phyloP scores from a whole-genome alignment of 2,888 invertebrate species.

The Habroteleia sp. region DNA sequence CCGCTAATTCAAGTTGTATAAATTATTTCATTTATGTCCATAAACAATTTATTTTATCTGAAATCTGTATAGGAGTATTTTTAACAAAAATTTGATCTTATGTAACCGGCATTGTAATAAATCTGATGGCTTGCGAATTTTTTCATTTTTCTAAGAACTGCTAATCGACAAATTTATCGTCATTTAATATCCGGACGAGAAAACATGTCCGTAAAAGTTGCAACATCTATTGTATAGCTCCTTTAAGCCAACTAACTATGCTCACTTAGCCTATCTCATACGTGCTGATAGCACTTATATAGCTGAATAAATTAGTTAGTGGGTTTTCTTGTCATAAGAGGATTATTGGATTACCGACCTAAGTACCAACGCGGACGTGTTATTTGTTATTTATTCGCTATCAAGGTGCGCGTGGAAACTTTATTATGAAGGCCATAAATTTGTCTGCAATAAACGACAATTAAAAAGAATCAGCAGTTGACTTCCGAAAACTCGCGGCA shows the following conservation, averaged over 20 bases:
- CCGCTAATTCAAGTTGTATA: conserved; percentile 28
- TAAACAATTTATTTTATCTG: conserved; percentile 23
- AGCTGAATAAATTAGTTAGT: conserved; percentile 49
- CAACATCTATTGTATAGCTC: conserved; percentile 33
- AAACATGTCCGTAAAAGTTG: conserved; percentile 22
- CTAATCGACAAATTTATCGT: conserved; percentile 37
- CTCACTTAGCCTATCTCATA: conserved; percentile 47
- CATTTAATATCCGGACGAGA: conserved; percentile 22
- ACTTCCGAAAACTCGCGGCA: conserved; percentile 9
- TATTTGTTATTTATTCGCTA: conserved; percentile 51
- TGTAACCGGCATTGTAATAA: conserved; percentile 26
- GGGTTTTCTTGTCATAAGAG: conserved; percentile 55
- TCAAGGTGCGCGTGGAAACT: conserved; percentile 28
- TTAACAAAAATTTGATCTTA: conserved; percentile 17
- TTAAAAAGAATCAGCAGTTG: conserved; percentile 27
- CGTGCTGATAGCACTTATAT: conserved; percentile 54
- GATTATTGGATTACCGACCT: conserved; percentile 49
- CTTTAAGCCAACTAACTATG: conserved; percentile 36
- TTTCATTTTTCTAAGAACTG: neutral
- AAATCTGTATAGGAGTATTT: neutral
- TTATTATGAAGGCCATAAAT: conserved; percentile 36
- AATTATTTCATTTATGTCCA: conserved; percentile 4
- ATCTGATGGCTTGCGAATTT: conserved; percentile 1
- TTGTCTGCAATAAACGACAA: conserved; percentile 31
- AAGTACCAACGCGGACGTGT: conserved; percentile 39